phyloP scores from a whole-genome alignment of 2,888 invertebrate genomes.

The Rhagonycha lutea region DNA sequence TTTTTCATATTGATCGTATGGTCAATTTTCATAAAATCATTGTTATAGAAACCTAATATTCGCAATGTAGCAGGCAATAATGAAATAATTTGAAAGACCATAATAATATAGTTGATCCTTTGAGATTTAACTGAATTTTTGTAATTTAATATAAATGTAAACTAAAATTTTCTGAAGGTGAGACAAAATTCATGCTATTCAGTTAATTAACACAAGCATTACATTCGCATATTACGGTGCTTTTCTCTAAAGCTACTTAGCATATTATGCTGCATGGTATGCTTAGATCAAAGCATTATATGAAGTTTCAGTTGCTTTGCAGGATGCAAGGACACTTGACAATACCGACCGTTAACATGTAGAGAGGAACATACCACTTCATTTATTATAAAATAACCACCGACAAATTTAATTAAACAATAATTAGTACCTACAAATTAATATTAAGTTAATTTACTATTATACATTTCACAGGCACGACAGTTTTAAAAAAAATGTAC shows the following conservation, averaged over 20 bases:
- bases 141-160: not conserved
- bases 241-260: constrained; percentile 33
- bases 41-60: no score
- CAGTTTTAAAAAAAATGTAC: not conserved
- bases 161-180: not conserved
- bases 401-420: not conserved
- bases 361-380: not conserved
- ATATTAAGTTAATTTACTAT: not conserved
- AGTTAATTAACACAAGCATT: constrained; percentile 33
- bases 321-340: constrained; percentile 37
- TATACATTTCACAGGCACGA: not conserved
- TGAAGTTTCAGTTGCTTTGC: constrained; percentile 34
- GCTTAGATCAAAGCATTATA: constrained; percentile 38
- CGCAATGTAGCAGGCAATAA: no score
- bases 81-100: no score
- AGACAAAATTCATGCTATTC: not conserved
- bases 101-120: no score
- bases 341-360: constrained; percentile 26
- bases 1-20: no score
- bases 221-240: constrained; percentile 32
- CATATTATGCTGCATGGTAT: constrained; percentile 35
- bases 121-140: not conserved
- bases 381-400: not conserved
- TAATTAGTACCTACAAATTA: not conserved
- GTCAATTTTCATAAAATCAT: no score